Percentiles rank a stretch among this genome's conserved stretches.
These are phyloP conservation scores for Terrapene triunguis DNA, from an alignment of 2,113 vertebrate genomes.

Conservation along the genomic window DNA sequence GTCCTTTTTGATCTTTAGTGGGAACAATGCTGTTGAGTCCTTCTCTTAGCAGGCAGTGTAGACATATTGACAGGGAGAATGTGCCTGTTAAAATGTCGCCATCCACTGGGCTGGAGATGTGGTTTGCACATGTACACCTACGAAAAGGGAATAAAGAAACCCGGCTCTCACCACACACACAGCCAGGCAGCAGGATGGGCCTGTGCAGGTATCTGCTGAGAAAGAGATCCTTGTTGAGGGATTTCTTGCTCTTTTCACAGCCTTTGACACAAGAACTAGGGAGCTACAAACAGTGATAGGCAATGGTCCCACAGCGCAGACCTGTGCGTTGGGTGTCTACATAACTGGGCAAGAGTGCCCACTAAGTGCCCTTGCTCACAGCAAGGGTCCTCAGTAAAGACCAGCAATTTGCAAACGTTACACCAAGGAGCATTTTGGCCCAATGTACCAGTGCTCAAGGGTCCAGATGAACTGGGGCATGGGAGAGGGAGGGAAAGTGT, in stretches of 20 bases:
- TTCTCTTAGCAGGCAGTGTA: background rate
- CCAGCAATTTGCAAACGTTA: background rate
- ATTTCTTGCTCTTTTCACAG: background rate
- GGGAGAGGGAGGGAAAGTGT: background rate
- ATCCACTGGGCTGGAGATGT: background rate
- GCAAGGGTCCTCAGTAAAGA: rapidly evolving
- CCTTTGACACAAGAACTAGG: background rate
- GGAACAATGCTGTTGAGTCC: background rate
- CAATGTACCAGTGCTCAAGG: background rate
- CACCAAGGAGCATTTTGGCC: background rate
- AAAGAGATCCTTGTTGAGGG: background rate
- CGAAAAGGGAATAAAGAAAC: too few relatives aligned
- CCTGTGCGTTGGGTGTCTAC: background rate
- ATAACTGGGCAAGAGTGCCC: background rate
- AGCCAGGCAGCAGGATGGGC: background rate
- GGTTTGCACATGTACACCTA: background rate
- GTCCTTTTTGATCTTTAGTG: background rate
- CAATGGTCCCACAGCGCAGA: background rate
- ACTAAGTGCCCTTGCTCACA: background rate
- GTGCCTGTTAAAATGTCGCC: background rate
- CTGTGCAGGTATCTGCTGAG: background rate
- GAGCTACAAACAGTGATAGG: background rate
- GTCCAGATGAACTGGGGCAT: background rate
- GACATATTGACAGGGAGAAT: background rate
- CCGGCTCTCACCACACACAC: background rate